Evolutionary conservation across 2,888 invertebrate genomes (phyloP), one percentile per base, ranked within the genome.

Genomic region (Drymonia ruficornis): DNA sequence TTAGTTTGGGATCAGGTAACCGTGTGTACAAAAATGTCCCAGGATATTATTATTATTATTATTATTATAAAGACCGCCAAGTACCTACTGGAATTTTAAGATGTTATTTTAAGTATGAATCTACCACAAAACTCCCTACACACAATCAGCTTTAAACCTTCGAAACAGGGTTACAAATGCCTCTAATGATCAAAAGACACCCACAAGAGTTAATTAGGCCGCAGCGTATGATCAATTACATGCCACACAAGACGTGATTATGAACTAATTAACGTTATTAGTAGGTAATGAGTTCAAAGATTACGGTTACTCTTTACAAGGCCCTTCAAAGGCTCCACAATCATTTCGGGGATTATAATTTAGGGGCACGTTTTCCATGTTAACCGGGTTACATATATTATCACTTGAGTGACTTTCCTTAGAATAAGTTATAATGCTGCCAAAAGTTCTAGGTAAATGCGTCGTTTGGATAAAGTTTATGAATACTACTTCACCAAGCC

Each of bases 181-280:
- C 11, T n/a, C n/a, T 23, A 50, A 40, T 0, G 6, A 8, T 12
- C 15, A 38, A 15, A 34, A 47, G 38, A 38, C 40, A 57, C 49
- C 36, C 36, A 49, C 57, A 53, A n/a, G 43, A 56, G 55, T 59
- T 68, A 69, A 68, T 69, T 65, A 68, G 49, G 42, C 52, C 49
- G 49, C 58, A 56, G 50, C 42, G 55, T 70, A 68, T 68, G 69
- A 69, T 68, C 65, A 71, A 71, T 70, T 68, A 69, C 46, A 42
- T 47, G 36, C 13, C 47, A 50, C n/a, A 46, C 53, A 53, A 53
- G 56, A 67, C 56, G 56, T 62, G 58, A 71, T 69, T 62, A 71
- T 50, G 52, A 29, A 56, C 44, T 62, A 62, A 68, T 71, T 69
- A 68, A 58, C 46, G 42, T 59, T 46, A 68, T 63, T 60, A 54